Conservation (phyloP, 2,113 vertebrate genomes). For the Hystrix brachyura region DNA sequence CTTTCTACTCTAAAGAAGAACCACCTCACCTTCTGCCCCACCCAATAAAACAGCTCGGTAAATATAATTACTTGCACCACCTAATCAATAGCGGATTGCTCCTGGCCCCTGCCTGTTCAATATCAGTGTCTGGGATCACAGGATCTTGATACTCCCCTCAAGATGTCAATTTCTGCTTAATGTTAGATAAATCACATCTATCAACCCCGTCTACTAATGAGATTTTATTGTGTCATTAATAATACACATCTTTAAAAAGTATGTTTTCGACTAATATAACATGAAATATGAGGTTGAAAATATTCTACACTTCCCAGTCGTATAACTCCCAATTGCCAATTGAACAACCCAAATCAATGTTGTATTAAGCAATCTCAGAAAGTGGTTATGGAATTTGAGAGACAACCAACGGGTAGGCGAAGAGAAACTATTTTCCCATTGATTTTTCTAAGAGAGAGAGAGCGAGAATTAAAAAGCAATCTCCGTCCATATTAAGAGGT, state of each 20-base stretch:
- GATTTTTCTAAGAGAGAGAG: slow-evolving; percentile 47
- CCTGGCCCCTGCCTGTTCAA: slow-evolving; percentile 85
- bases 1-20: slow-evolving; percentile 81
- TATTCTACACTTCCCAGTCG: slow-evolving; percentile 42
- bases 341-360: slow-evolving; percentile 70
- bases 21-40: slow-evolving; percentile 80
- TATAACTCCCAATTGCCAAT: slow-evolving; percentile 49
- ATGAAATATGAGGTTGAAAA: slow-evolving; percentile 66
- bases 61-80: slow-evolving; percentile 86
- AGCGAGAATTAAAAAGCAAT: background rate
- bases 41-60: slow-evolving; percentile 84
- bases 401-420: background rate
- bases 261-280: slow-evolving; percentile 62
- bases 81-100: slow-evolving; percentile 89
- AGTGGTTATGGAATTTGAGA: slow-evolving; percentile 70
- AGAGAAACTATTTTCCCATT: slow-evolving; percentile 49
- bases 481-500: background rate
- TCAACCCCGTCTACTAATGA: slow-evolving; percentile 73
- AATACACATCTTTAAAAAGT: slow-evolving; percentile 79
- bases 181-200: slow-evolving; percentile 85
- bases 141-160: slow-evolving; percentile 80
- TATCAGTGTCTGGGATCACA: slow-evolving; percentile 85
- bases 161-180: slow-evolving; percentile 87
- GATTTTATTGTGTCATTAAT: slow-evolving; percentile 85
- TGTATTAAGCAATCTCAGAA: slow-evolving; percentile 66